Conservation (phyloP, 2,888 invertebrate genomes). For the Drosophila percnosoma region DNA sequence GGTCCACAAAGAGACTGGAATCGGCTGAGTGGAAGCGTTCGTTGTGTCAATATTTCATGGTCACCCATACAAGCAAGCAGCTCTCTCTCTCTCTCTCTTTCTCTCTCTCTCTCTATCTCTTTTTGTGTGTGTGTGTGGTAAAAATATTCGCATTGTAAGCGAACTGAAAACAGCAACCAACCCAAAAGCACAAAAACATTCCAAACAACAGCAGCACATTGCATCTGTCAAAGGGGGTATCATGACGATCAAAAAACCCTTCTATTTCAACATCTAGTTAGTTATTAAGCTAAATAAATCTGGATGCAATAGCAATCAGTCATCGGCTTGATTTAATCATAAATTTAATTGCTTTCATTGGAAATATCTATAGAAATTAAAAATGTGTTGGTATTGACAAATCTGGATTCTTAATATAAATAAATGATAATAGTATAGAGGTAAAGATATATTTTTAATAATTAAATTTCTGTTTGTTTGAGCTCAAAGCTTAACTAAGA, state of each 20-base stretch:
- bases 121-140: slow-evolving; percentile 25
- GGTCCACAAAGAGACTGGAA: slow-evolving; percentile 70
- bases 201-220: slow-evolving; percentile 18
- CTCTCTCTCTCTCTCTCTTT: neutral
- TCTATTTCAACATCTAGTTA: neutral
- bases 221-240: slow-evolving; percentile 15
- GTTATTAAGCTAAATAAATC: neutral
- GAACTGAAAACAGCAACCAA: slow-evolving; percentile 45
- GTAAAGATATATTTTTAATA: neutral
- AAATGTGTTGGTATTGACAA: neutral
- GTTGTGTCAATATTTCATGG: slow-evolving; percentile 77
- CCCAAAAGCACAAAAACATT: slow-evolving; percentile 48
- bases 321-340: neutral
- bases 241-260: slow-evolving; percentile 14
- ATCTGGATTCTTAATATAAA: neutral
- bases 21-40: slow-evolving; percentile 63
- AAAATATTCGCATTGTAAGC: slow-evolving; percentile 65
- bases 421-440: neutral
- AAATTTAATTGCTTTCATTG: neutral
- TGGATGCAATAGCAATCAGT: neutral
- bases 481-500: slow-evolving; percentile 14
- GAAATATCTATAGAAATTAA: neutral
- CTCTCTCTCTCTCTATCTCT: neutral
- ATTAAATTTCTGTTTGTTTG: neutral
- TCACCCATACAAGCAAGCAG: slow-evolving; percentile 63